Conservation (phyloP, 2,797 vertebrate genomes). For the Melanogrammus aeglefinus region DNA sequence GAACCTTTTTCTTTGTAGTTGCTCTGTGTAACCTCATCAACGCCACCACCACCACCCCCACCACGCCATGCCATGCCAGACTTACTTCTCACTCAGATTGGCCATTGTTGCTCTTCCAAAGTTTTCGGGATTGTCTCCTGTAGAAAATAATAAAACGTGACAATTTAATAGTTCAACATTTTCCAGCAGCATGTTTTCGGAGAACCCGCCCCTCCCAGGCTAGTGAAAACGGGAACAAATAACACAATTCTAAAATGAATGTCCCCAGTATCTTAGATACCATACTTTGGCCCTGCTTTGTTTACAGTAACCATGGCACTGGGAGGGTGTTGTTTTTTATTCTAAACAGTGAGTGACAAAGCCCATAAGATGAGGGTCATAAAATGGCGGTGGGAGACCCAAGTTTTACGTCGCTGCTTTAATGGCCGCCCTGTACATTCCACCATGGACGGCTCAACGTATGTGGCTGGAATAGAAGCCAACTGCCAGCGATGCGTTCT, state of each 20-base stretch:
- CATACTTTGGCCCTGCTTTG: conserved; percentile 44
- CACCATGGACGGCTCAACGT: conserved; percentile 46
- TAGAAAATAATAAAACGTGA: conserved; percentile 59
- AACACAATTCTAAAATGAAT: conserved; percentile 33
- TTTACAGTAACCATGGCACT: conserved; percentile 59
- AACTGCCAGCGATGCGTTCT: conserved; percentile 45
- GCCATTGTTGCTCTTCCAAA: conserved; percentile 93
- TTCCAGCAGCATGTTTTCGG: conserved; percentile 3
- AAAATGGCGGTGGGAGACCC: conserved; percentile 47
- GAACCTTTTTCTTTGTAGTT: no score
- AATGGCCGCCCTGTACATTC: conserved; percentile 42
- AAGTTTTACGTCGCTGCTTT: conserved; percentile 34
- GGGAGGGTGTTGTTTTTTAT: conserved; percentile 32
- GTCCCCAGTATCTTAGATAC: conserved; percentile 27
- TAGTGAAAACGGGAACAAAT: conserved; percentile 34
- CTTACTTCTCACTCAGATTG: conserved; percentile 89
- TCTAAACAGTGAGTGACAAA: conserved; percentile 58
- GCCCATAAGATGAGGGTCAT: conserved; percentile 53
- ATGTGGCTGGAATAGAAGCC: conserved; percentile 46
- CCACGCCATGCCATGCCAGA: conserved; percentile 35
- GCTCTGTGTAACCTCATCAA: neutral
- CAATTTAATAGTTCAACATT: conserved; percentile 39
- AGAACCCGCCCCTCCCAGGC: neutral
- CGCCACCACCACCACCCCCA: neutral
- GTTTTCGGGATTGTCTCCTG: conserved; percentile 86